Percentiles rank a stretch among this genome's conserved stretches.
phyloP scores from a whole-genome alignment of 2,888 invertebrate genomes.

The Sericinus montela region DNA sequence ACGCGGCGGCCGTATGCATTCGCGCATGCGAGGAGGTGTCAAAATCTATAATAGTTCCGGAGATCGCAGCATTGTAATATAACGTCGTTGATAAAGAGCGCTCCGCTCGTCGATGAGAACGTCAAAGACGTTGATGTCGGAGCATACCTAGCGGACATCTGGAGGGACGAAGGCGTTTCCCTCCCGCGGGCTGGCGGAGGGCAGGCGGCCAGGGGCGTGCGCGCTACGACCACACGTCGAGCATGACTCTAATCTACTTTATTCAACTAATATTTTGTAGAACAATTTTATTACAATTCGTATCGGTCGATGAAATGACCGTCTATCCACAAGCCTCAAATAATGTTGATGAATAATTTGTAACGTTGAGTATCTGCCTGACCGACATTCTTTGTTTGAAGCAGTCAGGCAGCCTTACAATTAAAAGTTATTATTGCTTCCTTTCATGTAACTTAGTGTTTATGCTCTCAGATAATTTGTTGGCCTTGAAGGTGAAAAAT shows the following conservation, averaged over 20 bases:
- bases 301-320: conserved; percentile 35
- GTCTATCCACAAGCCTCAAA: conserved; percentile 43
- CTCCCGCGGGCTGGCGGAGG: conserved; percentile 60
- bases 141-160: conserved; percentile 55
- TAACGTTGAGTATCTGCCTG: conserved; percentile 26
- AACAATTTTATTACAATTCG: conserved; percentile 54
- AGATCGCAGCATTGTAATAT: conserved; percentile 58
- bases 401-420: conserved; percentile 34
- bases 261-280: conserved; percentile 57
- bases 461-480: conserved; percentile 37
- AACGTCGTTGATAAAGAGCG: conserved; percentile 42
- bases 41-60: conserved; percentile 75
- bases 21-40: conserved; percentile 78
- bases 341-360: conserved; percentile 22
- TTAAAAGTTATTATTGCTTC: conserved; percentile 53
- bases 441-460: conserved; percentile 29
- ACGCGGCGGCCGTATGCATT: conserved; percentile 76
- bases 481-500: conserved; percentile 41
- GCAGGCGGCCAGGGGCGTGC: conserved; percentile 65
- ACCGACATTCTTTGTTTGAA: conserved; percentile 41
- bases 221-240: conserved; percentile 64
- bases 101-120: conserved; percentile 40
- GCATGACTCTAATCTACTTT: conserved; percentile 58
- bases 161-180: conserved; percentile 67
- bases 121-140: conserved; percentile 43